Percentiles rank a stretch among this genome's conserved stretches.
These are phyloP conservation scores for Cepphus grylle DNA, from an alignment of 2,113 vertebrate species.

Conservation along the genomic window DNA sequence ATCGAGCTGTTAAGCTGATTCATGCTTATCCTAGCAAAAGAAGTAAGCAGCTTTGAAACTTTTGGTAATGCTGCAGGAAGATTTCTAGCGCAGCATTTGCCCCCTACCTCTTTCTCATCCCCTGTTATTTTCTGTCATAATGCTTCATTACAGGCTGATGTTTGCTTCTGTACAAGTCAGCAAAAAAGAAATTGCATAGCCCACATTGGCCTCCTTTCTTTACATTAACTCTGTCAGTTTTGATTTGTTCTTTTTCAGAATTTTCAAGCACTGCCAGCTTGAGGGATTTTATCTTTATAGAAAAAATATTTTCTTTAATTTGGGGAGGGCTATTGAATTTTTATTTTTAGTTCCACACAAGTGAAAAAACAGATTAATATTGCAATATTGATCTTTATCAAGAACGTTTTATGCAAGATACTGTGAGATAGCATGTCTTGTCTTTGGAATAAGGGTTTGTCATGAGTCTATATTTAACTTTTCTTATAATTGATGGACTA, in stretches of 20 bases:
- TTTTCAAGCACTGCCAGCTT: conserved; percentile 14
- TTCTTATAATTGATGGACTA: neutral
- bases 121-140: conserved; percentile 63
- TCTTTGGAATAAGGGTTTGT: neutral
- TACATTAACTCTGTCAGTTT: conserved; percentile 65
- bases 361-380: neutral
- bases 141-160: conserved; percentile 53
- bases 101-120: neutral
- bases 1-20: conserved; percentile 62
- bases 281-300: neutral
- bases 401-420: neutral
- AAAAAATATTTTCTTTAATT: neutral
- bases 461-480: neutral
- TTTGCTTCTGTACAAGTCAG: conserved; percentile 62
- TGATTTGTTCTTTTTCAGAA: conserved; percentile 57
- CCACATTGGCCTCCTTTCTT: conserved; percentile 29
- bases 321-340: neutral
- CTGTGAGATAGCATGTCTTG: neutral
- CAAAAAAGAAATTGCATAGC: conserved; percentile 54
- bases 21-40: conserved; percentile 34
- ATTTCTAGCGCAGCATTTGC: conserved; percentile 26
- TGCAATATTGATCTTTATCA: neutral
- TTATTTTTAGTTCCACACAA: neutral
- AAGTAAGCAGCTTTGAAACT: conserved; percentile 47
- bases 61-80: conserved; percentile 43